Conservation (phyloP, 2,888 invertebrate species). For the Callyntrura sp. region DNA sequence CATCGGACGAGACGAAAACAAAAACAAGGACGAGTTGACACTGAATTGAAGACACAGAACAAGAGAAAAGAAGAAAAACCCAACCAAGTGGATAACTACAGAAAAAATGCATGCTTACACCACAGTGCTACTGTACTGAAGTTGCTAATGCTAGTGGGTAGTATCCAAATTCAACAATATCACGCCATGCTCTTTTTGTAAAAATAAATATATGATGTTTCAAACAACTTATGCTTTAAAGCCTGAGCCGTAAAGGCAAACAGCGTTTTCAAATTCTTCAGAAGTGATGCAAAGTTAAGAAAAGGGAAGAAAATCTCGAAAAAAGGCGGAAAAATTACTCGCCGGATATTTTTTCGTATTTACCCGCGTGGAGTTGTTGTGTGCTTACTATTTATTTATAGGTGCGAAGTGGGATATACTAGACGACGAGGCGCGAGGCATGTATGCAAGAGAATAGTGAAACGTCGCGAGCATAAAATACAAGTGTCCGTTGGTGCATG, state of each 20-base stretch:
- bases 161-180: not conserved
- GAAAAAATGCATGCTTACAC: not conserved
- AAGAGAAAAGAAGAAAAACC: conserved; percentile 22
- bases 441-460: too few relatives aligned
- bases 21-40: conserved; percentile 53
- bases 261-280: not conserved
- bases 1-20: not conserved
- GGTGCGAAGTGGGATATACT: too few relatives aligned
- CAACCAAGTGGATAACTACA: conserved; percentile 45
- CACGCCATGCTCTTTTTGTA: not conserved
- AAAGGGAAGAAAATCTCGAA: not conserved
- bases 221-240: not conserved
- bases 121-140: not conserved
- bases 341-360: not conserved
- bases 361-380: not conserved
- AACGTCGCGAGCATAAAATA: conserved; percentile 38
- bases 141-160: too few relatives aligned
- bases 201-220: not conserved
- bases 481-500: conserved; percentile 63
- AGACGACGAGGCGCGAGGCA: too few relatives aligned
- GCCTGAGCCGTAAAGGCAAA: conserved; percentile 12
- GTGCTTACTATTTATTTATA: too few relatives aligned
- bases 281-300: conserved; percentile 2
- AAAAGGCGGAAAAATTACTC: not conserved
- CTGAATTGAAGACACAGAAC: conserved; percentile 18